Conservation (phyloP, 2,113 vertebrate species). For the Eublepharis macularius region DNA sequence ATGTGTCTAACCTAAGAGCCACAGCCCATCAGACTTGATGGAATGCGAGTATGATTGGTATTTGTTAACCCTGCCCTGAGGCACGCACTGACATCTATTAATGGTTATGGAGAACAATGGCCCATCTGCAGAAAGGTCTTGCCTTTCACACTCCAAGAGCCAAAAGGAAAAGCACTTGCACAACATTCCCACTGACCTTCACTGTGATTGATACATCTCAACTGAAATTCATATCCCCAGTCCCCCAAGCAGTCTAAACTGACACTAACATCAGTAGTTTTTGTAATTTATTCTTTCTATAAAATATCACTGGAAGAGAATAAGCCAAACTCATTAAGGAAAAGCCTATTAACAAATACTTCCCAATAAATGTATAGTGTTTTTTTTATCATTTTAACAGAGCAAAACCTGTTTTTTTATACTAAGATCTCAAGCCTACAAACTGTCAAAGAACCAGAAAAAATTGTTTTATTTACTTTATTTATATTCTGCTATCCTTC, state of each 20-base stretch:
- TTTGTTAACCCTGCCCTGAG: slow-evolving; percentile 25
- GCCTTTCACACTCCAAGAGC: slow-evolving; percentile 33
- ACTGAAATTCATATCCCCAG: slow-evolving; percentile 9
- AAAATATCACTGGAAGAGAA: background rate
- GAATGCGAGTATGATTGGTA: slow-evolving; percentile 15
- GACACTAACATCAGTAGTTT: background rate
- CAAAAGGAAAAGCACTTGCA: slow-evolving; percentile 41
- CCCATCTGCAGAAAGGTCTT: slow-evolving; percentile 53
- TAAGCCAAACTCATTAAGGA: background rate
- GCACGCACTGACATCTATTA: slow-evolving; percentile 48
- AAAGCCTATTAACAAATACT: background rate
- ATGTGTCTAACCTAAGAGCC: slow-evolving; percentile 38
- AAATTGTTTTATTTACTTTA: too few relatives aligned
- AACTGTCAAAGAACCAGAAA: background rate
- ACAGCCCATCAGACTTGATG: slow-evolving; percentile 22
- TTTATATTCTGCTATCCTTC: too few relatives aligned
- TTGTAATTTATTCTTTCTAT: background rate
- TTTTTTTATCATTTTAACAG: background rate
- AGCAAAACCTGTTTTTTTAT: background rate
- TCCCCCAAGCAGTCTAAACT: background rate
- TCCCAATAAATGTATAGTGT: background rate
- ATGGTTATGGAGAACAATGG: slow-evolving; percentile 39
- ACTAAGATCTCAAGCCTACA: background rate
- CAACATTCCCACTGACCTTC: slow-evolving; percentile 1
- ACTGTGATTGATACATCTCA: background rate